Percentiles rank a stretch among this genome's conserved stretches.
Evolutionary conservation across 2,797 vertebrate species (phyloP).

Genomic region (Morelia viridis): DNA sequence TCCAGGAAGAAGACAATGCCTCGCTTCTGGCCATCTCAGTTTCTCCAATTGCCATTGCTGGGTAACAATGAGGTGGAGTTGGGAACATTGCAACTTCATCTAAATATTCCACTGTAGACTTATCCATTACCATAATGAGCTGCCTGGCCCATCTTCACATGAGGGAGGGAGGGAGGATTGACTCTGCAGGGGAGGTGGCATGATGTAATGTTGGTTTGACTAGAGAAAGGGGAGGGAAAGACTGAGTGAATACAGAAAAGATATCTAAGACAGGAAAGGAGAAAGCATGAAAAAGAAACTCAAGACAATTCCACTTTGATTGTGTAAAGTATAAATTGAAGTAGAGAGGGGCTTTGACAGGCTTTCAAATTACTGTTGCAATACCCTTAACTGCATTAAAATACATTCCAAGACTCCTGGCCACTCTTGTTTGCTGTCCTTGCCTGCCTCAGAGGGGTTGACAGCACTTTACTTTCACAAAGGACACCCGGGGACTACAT

Average conservation of each 20-base stretch:
- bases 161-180: not conserved
- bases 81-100: not conserved
- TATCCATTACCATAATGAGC: not conserved
- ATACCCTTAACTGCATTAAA: not conserved
- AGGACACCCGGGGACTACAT: not conserved
- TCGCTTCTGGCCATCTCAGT: not conserved
- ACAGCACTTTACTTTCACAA: not conserved
- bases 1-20: not conserved
- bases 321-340: not conserved
- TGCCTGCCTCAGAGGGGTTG: not conserved
- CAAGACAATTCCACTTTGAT: not conserved
- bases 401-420: not conserved
- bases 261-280: not conserved
- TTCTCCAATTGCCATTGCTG: not conserved
- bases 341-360: not conserved
- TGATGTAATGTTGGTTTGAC: not conserved
- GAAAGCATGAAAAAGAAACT: not conserved
- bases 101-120: not conserved
- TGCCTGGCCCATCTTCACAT: not conserved
- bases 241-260: not conserved
- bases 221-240: not conserved
- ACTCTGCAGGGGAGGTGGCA: not conserved
- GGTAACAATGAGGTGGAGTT: not conserved
- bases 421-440: not conserved
- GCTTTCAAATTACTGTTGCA: not conserved